These are phyloP conservation scores for Troglohyphantes excavatus DNA, from an alignment of 2,888 invertebrate genomes.

Conservation along the genomic window DNA sequence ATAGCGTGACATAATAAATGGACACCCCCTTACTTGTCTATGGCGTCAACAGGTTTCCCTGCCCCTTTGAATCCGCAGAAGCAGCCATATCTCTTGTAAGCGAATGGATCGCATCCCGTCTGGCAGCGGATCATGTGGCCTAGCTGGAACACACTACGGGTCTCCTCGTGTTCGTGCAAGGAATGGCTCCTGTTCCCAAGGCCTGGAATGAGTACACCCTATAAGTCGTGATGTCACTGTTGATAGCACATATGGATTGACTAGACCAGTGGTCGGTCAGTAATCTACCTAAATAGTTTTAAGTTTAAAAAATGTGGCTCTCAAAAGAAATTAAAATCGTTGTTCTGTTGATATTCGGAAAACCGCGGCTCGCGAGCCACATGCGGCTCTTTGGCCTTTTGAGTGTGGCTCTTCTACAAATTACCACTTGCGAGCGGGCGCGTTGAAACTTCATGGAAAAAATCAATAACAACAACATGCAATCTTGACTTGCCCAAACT, in stretches of 20 bases:
- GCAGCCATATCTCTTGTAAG: slow-evolving; percentile 91
- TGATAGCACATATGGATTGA: background rate
- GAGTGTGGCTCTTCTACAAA: too few relatives aligned
- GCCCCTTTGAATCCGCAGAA: slow-evolving; percentile 94
- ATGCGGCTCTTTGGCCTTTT: too few relatives aligned
- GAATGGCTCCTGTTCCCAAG: background rate
- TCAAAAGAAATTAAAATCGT: too few relatives aligned
- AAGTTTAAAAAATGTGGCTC: too few relatives aligned
- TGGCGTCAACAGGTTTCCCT: slow-evolving; percentile 90
- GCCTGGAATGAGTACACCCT: slow-evolving; percentile 11
- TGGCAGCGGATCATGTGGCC: slow-evolving; percentile 94
- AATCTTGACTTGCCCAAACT: background rate
- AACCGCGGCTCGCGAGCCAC: too few relatives aligned
- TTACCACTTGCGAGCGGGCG: too few relatives aligned
- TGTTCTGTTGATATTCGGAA: too few relatives aligned
- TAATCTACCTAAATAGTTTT: background rate
- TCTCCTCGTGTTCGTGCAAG: slow-evolving; percentile 80
- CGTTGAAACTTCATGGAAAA: too few relatives aligned
- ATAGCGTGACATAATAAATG: too few relatives aligned
- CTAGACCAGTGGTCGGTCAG: background rate
- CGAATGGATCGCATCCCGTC: slow-evolving; percentile 91
- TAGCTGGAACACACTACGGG: slow-evolving; percentile 88
- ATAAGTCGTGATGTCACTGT: background rate
- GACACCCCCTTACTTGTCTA: slow-evolving; percentile 91
- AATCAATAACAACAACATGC: background rate